Base-by-base conservation (phyloP, 37 sponge, comb jelly and placozoan species). In the Halisarca cf. caerulea region DNA sequence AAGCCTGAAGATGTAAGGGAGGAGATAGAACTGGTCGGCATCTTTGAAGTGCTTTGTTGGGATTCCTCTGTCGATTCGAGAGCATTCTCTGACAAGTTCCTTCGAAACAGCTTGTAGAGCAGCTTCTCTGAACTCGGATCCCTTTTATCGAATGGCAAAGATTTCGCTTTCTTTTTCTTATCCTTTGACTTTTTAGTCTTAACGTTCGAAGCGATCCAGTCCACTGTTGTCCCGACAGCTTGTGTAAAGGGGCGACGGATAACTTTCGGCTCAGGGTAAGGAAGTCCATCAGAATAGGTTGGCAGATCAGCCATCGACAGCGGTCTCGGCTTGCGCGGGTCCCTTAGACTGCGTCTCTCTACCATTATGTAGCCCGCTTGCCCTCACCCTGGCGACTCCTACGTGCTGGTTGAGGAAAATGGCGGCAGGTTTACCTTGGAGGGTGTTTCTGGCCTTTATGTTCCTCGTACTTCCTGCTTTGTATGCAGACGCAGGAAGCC, bases 181-280 rank as follows among this genome's bases (percentile, higher is more conserved):
- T 5, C 20, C 25, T 24, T 74, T 21, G 15, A 9, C 44, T 23
- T 38, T 23, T 44, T 44, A 20, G 43, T 17, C 25, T 38, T 39
- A 5, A 23, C 24, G 42, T 40, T 74, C 1, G 77, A 74, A 44
- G 77, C 2, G 18, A 74, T 41, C 77, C 77, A 74, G 6, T 62
- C 64, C 6, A 62, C 25, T 15, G 64, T 62, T 4, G 64, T 62
- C 25, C 77, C 77, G 2, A 74, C 2, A 40, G 77, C 77, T 40
- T 9, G 40, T 21, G 38, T 74, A 21, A 74, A 23, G 2, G 77
- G 77, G 25, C 77, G 77, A 1, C 77, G 77, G 24, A 23, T 1
- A 42, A 74, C 77, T 38, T 24, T 40, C 0, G 77, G 77, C 77
- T 74, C 77, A 23, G 77, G 77, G 45, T 74, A 74, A 11, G 77